Evolutionary conservation across 2,113 vertebrate genomes (phyloP).

Genomic region (Neotragus moschatus): DNA sequence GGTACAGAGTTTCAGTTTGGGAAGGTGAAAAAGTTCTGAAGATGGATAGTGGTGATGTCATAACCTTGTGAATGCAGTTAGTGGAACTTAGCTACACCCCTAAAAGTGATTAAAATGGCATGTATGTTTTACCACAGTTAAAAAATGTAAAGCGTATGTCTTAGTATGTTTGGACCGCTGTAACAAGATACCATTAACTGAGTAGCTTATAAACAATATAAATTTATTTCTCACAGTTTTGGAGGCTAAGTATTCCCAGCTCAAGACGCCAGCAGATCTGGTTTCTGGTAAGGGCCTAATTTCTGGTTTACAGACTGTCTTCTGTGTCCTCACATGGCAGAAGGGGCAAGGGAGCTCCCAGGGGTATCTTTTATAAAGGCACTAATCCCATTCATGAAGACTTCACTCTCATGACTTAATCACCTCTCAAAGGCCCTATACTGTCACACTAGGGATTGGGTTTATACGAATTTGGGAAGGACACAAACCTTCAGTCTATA

Average conservation of each 20-base stretch:
- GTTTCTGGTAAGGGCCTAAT: not conserved
- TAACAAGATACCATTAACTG: not conserved
- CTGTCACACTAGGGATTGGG: not conserved
- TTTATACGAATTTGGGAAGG: not conserved
- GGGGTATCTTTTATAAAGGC: not conserved
- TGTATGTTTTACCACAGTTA: not conserved
- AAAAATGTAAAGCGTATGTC: not conserved
- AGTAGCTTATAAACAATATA: not conserved
- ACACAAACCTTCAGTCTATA: not conserved
- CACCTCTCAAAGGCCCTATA: not conserved
- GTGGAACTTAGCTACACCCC: not conserved
- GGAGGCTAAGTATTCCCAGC: not conserved
- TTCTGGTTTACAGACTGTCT: not conserved
- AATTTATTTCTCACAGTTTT: not conserved
- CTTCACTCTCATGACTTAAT: not conserved
- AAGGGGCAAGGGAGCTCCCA: not conserved
- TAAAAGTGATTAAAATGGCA: not conserved
- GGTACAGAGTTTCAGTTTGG: not conserved
- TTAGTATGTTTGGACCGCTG: not conserved
- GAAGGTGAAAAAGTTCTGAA: not conserved
- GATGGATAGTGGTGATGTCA: not conserved
- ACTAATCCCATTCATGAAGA: not conserved
- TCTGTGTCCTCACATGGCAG: not conserved
- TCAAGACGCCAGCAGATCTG: not conserved
- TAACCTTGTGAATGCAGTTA: not conserved